phyloP scores from a whole-genome alignment of 2,113 vertebrate genomes.

The Heloderma charlesbogerti region DNA sequence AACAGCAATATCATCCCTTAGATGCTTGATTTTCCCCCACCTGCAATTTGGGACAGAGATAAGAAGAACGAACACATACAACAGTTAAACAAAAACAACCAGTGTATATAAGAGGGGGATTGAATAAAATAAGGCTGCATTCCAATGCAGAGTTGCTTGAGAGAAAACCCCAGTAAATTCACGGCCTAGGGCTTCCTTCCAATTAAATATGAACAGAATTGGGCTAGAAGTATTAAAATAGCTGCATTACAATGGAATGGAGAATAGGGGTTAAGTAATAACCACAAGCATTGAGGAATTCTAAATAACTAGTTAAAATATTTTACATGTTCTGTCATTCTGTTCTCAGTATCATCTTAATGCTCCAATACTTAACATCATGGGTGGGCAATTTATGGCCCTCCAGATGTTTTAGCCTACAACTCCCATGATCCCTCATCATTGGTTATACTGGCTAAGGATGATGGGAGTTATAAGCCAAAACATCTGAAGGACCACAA shows the following conservation, averaged over 20 bases:
- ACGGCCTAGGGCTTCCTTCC: background rate
- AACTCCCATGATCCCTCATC: no score
- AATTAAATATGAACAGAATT: background rate
- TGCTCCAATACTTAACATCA: background rate
- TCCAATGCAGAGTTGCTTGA: background rate
- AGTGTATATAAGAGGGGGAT: slow-evolving; percentile 42
- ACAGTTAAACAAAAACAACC: slow-evolving; percentile 44
- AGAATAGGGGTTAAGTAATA: slow-evolving; percentile 52
- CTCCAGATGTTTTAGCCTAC: no score
- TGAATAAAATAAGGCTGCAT: slow-evolving; percentile 48
- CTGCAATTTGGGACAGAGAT: slow-evolving; percentile 46
- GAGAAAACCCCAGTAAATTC: background rate
- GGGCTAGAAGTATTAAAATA: slow-evolving; percentile 56
- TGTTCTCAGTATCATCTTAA: slow-evolving; percentile 63
- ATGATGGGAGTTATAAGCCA: no score
- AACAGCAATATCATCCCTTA: slow-evolving; percentile 30
- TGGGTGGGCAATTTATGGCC: no score
- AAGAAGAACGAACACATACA: slow-evolving; percentile 44
- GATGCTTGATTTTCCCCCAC: background rate
- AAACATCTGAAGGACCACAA: no score
- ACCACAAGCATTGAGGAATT: slow-evolving; percentile 52
- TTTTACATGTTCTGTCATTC: slow-evolving; percentile 43
- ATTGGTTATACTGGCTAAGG: no score
- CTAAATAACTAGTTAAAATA: slow-evolving; percentile 52
- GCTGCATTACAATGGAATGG: slow-evolving; percentile 61